phyloP scores from a whole-genome alignment of 2,113 vertebrate species.

The Austrofundulus limnaeus region DNA sequence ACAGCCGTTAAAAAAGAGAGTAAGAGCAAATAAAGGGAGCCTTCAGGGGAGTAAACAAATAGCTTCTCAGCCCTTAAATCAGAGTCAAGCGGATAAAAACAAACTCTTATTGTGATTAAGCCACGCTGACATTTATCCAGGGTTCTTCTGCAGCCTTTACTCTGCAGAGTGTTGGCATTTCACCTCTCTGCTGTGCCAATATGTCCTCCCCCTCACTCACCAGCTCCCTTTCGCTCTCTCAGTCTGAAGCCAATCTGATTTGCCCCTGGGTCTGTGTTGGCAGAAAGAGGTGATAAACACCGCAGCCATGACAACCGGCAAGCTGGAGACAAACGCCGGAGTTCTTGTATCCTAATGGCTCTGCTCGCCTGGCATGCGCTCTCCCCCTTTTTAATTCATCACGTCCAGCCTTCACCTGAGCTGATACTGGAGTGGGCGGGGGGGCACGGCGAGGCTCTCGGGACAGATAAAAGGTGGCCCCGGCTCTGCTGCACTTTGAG shows the following conservation, averaged over 20 bases:
- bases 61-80: conserved; percentile 3
- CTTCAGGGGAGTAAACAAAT: neutral
- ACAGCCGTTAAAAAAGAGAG: neutral
- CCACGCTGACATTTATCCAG: conserved; percentile 70
- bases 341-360: conserved; percentile 63
- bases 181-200: conserved; percentile 68
- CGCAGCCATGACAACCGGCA: conserved; percentile 76
- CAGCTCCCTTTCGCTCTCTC: conserved; percentile 48
- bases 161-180: conserved; percentile 72
- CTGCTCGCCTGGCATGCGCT: conserved; percentile 60
- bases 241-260: conserved; percentile 76
- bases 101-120: conserved; percentile 54
- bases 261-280: conserved; percentile 73
- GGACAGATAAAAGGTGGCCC: conserved; percentile 24
- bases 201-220: conserved; percentile 69
- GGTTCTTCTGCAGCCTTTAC: conserved; percentile 50
- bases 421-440: conserved; percentile 52
- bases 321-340: conserved; percentile 54
- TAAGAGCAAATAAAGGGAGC: neutral
- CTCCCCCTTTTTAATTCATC: conserved; percentile 57
- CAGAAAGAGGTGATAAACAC: conserved; percentile 75
- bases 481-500: conserved; percentile 25
- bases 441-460: no score
- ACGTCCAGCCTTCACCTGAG: conserved; percentile 55
- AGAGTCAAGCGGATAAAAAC: conserved; percentile 36